Evolutionary conservation across 2,797 vertebrate species (phyloP).

Genomic region (Aeoliscus strigatus): DNA sequence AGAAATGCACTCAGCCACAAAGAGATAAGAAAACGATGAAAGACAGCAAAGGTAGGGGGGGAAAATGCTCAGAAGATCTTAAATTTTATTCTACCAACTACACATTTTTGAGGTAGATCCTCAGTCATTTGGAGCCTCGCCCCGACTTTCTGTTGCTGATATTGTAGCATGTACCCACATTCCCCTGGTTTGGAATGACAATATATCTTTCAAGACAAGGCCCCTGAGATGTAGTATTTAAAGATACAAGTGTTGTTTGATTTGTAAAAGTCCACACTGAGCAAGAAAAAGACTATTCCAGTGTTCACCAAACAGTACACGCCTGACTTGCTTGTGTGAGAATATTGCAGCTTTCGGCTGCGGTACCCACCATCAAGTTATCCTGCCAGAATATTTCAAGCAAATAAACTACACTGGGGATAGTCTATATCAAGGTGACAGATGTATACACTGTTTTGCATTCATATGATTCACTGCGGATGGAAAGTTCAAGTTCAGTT

Average conservation of each 20-base stretch:
- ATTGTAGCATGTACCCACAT: conserved; percentile 5
- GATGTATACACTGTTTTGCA: conserved; percentile 7
- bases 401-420: background rate
- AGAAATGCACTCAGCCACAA: conserved; percentile 50
- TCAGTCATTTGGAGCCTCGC: conserved; percentile 32
- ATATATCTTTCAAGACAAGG: conserved; percentile 13
- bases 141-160: conserved; percentile 28
- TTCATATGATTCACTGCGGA: conserved; percentile 3
- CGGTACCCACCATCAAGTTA: background rate
- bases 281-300: background rate
- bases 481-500: conserved; percentile 3
- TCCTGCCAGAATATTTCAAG: conserved; percentile 5
- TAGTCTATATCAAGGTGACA: conserved; percentile 9
- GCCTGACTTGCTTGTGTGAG: conserved; percentile 1
- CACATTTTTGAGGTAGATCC: conserved; percentile 27
- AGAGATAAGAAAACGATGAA: conserved; percentile 61
- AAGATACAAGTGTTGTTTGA: conserved; percentile 5
- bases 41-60: conserved; percentile 38
- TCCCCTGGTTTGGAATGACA: conserved; percentile 28
- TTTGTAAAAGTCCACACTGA: conserved; percentile 15
- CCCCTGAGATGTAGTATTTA: conserved; percentile 10
- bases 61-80: conserved; percentile 39
- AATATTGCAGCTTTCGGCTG: conserved; percentile 7
- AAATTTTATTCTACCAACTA: conserved; percentile 41
- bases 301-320: conserved; percentile 9